phyloP scores from a whole-genome alignment of 2,797 vertebrate species.

The Malurus splendens region DNA sequence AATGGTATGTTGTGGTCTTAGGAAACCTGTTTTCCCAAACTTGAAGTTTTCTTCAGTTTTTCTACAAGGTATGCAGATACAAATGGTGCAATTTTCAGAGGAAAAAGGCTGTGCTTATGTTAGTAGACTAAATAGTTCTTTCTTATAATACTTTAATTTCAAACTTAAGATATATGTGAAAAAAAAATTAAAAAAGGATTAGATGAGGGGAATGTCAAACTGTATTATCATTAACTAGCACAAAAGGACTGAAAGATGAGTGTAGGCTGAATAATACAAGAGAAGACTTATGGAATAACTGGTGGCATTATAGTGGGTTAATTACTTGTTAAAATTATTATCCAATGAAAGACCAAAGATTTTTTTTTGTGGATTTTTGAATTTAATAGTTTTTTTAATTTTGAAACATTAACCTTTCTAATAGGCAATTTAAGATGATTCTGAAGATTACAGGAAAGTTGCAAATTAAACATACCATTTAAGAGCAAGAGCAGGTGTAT shows the following conservation, averaged over 20 bases:
- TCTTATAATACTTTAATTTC: background rate
- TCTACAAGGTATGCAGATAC: background rate
- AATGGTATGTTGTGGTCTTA: background rate
- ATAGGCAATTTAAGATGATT: conserved; percentile 51
- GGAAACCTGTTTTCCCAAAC: background rate
- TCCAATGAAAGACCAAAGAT: conserved; percentile 36
- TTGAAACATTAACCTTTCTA: conserved; percentile 63
- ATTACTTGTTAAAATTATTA: conserved; percentile 50
- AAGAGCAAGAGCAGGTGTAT: conserved; percentile 11
- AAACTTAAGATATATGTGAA: background rate
- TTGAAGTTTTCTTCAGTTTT: background rate
- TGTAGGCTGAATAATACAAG: background rate
- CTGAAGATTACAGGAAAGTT: conserved; percentile 57
- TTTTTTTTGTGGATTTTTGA: conserved; percentile 56
- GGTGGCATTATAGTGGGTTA: conserved; percentile 42
- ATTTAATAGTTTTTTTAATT: conserved; percentile 41
- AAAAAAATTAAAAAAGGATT: background rate
- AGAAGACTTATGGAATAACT: conserved; percentile 11
- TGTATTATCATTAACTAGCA: background rate
- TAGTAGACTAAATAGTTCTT: background rate
- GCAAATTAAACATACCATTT: conserved; percentile 60
- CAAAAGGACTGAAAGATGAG: background rate
- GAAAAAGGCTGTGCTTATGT: background rate
- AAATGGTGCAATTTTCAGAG: background rate
- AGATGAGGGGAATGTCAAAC: background rate